phyloP scores from a whole-genome alignment of 2,113 vertebrate genomes.

The Protobothrops mucrosquamatus region DNA sequence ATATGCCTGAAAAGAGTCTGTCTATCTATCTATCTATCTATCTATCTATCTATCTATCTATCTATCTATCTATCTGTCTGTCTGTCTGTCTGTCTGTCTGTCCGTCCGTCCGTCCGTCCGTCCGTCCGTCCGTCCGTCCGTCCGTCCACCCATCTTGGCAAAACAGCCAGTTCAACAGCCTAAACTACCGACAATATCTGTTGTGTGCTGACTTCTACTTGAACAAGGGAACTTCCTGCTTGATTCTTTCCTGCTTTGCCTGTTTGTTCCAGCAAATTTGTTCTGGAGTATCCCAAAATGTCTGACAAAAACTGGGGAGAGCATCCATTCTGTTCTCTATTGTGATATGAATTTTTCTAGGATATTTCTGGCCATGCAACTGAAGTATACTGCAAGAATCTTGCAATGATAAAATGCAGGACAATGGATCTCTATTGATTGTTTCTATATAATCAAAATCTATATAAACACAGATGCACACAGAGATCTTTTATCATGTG shows the following conservation, averaged over 20 bases:
- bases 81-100: too few relatives aligned
- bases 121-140: too few relatives aligned
- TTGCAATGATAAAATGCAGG: not conserved
- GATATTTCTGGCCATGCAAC: not conserved
- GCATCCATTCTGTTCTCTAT: not conserved
- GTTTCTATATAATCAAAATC: not conserved
- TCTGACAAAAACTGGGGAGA: not conserved
- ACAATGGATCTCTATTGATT: not conserved
- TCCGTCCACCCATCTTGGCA: not conserved
- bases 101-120: not conserved
- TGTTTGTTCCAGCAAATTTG: not conserved
- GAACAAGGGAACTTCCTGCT: not conserved
- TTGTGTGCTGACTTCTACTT: not conserved
- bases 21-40: not conserved
- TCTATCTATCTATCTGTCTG: not conserved
- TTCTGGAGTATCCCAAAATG: not conserved
- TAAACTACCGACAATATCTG: not conserved
- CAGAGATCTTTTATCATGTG: not conserved
- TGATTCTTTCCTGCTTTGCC: not conserved
- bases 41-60: too few relatives aligned
- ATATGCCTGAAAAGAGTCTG: not conserved
- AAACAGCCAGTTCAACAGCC: not conserved
- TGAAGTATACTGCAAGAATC: not conserved
- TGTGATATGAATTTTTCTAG: not conserved
- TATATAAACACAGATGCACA: not conserved